Evolutionary conservation across 2,888 invertebrate genomes (phyloP).

Genomic region (Acholoe squamosa): DNA sequence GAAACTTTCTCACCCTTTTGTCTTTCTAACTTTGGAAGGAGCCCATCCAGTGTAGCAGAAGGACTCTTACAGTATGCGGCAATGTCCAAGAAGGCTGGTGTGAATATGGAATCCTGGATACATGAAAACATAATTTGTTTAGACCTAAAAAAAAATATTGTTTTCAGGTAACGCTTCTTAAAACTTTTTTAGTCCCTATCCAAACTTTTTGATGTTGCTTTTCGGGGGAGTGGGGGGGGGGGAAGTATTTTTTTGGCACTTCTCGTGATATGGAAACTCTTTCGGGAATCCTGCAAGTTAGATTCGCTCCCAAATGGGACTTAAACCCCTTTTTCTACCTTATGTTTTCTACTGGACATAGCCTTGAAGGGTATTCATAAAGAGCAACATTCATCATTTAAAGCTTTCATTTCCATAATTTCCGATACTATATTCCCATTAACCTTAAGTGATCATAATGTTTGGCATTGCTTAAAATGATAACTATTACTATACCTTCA

Average conservation of each 20-base stretch:
- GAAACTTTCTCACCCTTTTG: conserved; percentile 43
- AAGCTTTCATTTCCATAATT: neutral
- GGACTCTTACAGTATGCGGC: conserved; percentile 24
- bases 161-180: no score
- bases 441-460: no score
- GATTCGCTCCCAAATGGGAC: no score
- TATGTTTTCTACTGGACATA: neutral
- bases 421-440: neutral
- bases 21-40: neutral
- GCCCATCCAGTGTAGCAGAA: conserved; percentile 51
- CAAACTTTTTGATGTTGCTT: no score
- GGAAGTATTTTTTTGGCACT: neutral
- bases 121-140: neutral
- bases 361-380: neutral
- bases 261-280: neutral
- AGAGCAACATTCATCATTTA: neutral
- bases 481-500: conserved; percentile 51
- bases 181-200: no score
- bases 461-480: neutral
- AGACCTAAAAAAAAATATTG: no score
- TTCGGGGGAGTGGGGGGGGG: no score
- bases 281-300: no score
- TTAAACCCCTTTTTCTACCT: neutral
- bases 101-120: conserved; percentile 27
- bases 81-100: conserved; percentile 31